These are phyloP conservation scores for Nebria brevicollis DNA, from an alignment of 2,888 invertebrate genomes.

Conservation along the genomic window DNA sequence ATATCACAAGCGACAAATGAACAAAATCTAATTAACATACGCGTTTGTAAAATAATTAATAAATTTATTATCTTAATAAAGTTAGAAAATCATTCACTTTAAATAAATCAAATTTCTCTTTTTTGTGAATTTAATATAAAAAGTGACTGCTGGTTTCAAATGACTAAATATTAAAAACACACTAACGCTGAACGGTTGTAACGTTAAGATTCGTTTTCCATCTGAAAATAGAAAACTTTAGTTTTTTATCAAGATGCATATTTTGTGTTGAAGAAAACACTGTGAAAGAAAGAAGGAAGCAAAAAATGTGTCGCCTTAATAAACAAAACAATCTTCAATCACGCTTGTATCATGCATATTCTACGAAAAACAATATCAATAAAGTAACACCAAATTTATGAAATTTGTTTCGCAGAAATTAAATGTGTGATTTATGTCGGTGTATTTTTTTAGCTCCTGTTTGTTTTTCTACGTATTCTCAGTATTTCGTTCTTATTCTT, in stretches of 20 bases:
- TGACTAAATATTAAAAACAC: neutral
- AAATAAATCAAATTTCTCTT: neutral
- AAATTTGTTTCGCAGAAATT: conserved; percentile 1
- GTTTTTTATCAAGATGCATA: neutral
- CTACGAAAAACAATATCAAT: neutral
- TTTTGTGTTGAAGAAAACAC: neutral
- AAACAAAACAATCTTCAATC: neutral
- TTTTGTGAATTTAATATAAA: neutral
- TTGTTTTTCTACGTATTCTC: neutral
- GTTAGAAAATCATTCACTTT: too few relatives aligned
- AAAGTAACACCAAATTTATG: conserved; percentile 1
- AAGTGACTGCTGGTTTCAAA: neutral
- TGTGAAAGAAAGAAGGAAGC: neutral
- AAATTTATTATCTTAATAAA: too few relatives aligned
- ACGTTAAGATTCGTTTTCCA: neutral
- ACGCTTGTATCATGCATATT: neutral
- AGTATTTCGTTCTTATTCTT: neutral
- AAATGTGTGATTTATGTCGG: neutral
- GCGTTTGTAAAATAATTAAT: too few relatives aligned
- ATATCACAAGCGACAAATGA: neutral
- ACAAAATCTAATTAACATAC: too few relatives aligned
- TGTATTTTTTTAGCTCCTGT: neutral
- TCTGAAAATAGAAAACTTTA: neutral
- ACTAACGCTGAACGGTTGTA: neutral
- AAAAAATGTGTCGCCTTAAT: neutral